Percentiles rank a stretch among this genome's conserved stretches.
Evolutionary conservation across 2,888 invertebrate species (phyloP).

Genomic region (Agrotis puta): DNA sequence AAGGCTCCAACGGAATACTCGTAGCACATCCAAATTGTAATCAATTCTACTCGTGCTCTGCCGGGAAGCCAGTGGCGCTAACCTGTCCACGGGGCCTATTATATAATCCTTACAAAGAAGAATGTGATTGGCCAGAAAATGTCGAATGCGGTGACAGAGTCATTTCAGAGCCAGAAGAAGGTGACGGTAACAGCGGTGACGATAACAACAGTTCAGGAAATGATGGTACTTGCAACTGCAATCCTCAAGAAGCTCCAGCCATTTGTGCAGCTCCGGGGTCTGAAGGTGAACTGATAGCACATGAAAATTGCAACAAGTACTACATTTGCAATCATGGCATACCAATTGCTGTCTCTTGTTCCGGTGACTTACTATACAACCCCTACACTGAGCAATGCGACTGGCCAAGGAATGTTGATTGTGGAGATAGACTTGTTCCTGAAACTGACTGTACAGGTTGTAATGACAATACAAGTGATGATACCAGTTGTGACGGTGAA

Average conservation of each 20-base stretch:
- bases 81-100: conserved; percentile 59
- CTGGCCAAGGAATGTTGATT: conserved; percentile 68
- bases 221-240: conserved; percentile 59
- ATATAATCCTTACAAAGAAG: conserved; percentile 65
- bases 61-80: conserved; percentile 62
- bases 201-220: conserved; percentile 21
- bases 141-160: conserved; percentile 64
- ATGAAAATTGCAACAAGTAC: conserved; percentile 74
- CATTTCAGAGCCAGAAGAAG: conserved; percentile 44
- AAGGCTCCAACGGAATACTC: conserved; percentile 63
- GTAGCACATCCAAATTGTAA: conserved; percentile 70
- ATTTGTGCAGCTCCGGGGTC: conserved; percentile 68
- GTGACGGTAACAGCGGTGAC: conserved; percentile 34
- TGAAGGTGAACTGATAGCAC: conserved; percentile 66
- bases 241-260: conserved; percentile 66
- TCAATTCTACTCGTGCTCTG: conserved; percentile 67
- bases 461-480: conserved; percentile 31
- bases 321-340: conserved; percentile 68
- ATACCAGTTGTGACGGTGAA: conserved; percentile 33
- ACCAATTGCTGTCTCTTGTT: conserved; percentile 63
- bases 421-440: conserved; percentile 65
- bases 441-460: conserved; percentile 48
- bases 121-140: conserved; percentile 68
- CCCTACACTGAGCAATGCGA: conserved; percentile 66
- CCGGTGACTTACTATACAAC: conserved; percentile 63